These are phyloP conservation scores for Sweltsa coloradensis DNA, from an alignment of 1,140 invertebrate species.

Conservation along the genomic window DNA sequence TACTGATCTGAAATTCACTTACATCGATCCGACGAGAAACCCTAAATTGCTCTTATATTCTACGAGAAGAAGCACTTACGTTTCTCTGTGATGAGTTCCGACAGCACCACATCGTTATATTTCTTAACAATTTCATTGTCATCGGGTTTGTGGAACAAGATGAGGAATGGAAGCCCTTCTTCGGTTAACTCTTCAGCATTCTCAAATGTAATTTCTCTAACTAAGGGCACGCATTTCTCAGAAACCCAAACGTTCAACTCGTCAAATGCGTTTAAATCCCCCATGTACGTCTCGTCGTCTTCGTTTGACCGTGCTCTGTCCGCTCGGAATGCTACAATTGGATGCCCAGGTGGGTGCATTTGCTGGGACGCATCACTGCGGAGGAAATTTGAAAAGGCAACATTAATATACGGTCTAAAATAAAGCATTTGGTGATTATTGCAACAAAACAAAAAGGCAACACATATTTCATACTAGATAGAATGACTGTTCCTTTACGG, in stretches of 20 bases:
- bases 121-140: constrained; percentile 77
- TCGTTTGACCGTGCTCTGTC: constrained; percentile 66
- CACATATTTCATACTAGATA: background rate
- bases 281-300: constrained; percentile 66
- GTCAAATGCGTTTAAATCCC: constrained; percentile 57
- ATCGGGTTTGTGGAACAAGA: constrained; percentile 85
- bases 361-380: constrained; percentile 42
- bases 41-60: too few relatives aligned
- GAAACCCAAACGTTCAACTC: constrained; percentile 74
- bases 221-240: constrained; percentile 76
- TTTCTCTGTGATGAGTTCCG: constrained; percentile 75
- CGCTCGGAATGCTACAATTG: constrained; percentile 69
- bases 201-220: constrained; percentile 94
- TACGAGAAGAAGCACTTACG: constrained; percentile 70
- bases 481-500: background rate
- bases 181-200: constrained; percentile 99
- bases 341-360: constrained; percentile 70
- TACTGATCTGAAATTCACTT: too few relatives aligned
- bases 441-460: background rate
- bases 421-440: background rate
- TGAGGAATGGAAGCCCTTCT: constrained; percentile 97
- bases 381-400: background rate
- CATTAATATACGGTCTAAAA: background rate
- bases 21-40: too few relatives aligned
- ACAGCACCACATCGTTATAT: constrained; percentile 71